Base-by-base conservation (phyloP, 2,888 invertebrate genomes). In the Diaprepes abbreviatus region DNA sequence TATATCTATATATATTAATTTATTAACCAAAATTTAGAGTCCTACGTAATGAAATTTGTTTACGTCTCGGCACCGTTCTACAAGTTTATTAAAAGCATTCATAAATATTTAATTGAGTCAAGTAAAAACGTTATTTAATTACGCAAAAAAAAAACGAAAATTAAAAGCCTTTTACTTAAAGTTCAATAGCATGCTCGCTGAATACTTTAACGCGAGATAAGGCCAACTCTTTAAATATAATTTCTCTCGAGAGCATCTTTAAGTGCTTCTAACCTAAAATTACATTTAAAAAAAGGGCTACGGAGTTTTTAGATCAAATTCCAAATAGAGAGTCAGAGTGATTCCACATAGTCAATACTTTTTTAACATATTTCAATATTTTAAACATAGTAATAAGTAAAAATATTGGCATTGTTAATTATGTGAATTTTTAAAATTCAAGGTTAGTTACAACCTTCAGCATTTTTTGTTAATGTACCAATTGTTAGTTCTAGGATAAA, bases 91-190 rank as follows among this genome's bases (percentile, higher is more conserved):
- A 43, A 43, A 43, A 43, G 43, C 43, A 21, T 21, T 43, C 19
- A 43, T 43, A 43, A 43, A 43, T 43, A 43, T 17, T 43, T 21
- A 43, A 43, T 43, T 43, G 19, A 19, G 1, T 19, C 19, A 19
- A 19, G 10, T 21, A 21, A 43, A 43, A 43, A 43, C 43, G 19
- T 19, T 43, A 40, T 43, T 43, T 43, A 43, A 43, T 43, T 43
- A 43, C 10, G 21, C 43, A 43, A 43, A 43, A 43, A n/a, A n/a
- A 24, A 43, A 43, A 5, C 21, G 21, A 43, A 43, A 43, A 21
- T 43, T 43, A 43, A 43, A 43, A 43, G 43, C 43, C n/a, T 43
- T 43, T 43, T 43, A 43, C 43, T 19, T 36, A 21, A 21, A 43
- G 43, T 19, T 14, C n/a, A 43, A 43, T 19, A 43, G 19, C 43